These are phyloP conservation scores for Neomorphus geoffroyi DNA, from an alignment of 2,797 vertebrate species.

Conservation along the genomic window DNA sequence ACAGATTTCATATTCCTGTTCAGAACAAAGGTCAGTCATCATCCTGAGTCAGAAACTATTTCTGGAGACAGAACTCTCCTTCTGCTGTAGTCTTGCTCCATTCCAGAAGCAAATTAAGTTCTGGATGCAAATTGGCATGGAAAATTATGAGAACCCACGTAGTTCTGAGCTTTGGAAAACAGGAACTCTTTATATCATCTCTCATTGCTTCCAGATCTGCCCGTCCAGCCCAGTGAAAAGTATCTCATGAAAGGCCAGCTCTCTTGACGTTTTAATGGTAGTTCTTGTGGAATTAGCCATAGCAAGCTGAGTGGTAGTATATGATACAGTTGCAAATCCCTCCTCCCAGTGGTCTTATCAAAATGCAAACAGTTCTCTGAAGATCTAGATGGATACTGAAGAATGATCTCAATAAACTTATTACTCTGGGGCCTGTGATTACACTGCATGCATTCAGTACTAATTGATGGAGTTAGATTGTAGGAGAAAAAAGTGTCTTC, in stretches of 20 bases:
- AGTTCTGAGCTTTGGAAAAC: not conserved
- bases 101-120: not conserved
- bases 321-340: not conserved
- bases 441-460: not conserved
- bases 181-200: not conserved
- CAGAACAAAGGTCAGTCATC: not conserved
- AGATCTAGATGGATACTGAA: not conserved
- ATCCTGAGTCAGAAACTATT: not conserved
- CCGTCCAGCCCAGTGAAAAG: not conserved
- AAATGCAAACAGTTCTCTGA: not conserved
- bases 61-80: not conserved
- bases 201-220: not conserved
- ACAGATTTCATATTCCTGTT: not conserved
- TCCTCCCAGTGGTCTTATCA: not conserved
- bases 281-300: not conserved
- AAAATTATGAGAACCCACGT: not conserved
- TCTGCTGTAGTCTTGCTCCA: not conserved
- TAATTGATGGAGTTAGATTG: fast-evolving
- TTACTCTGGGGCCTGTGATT: not conserved
- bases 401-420: not conserved
- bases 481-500: not conserved
- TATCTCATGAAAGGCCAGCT: not conserved
- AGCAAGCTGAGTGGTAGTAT: not conserved
- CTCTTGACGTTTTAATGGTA: not conserved
- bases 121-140: not conserved